Evolutionary conservation across 1,140 invertebrate genomes (phyloP).

Genomic region (Brachionus asplanchnoidis): DNA sequence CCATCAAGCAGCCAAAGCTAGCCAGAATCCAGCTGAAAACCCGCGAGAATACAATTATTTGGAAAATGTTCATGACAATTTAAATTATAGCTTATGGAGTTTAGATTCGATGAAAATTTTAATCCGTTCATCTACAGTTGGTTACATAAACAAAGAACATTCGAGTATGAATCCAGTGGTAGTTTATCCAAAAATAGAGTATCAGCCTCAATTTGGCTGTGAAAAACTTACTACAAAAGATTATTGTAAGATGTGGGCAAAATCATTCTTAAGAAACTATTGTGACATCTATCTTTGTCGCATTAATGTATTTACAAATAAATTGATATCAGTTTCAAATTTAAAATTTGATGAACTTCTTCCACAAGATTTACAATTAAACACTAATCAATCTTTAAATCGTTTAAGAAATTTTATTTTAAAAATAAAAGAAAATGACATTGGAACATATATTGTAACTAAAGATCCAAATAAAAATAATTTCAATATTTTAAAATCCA

Average conservation of each 20-base stretch:
- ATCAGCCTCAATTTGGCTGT: constrained; percentile 24
- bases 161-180: constrained; percentile 20
- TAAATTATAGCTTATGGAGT: not conserved
- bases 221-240: constrained; percentile 27
- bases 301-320: constrained; percentile 20
- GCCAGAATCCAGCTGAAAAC: not conserved
- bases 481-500: not conserved
- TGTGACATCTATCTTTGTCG: constrained; percentile 24
- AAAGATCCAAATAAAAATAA: not conserved
- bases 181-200: constrained; percentile 21
- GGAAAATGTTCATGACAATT: constrained; percentile 22
- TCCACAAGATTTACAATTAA: not conserved
- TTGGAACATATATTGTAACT: not conserved
- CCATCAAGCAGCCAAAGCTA: not conserved
- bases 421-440: not conserved
- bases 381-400: constrained; percentile 26
- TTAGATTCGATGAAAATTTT: not conserved
- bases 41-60: not conserved
- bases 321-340: not conserved
- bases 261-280: constrained; percentile 13
- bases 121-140: not conserved
- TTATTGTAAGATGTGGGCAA: constrained; percentile 34
- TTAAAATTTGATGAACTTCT: not conserved
- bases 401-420: not conserved
- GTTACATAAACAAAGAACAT: constrained; percentile 34